Percentiles rank a stretch among this genome's conserved stretches.
These are phyloP conservation scores for Thalassoma bifasciatum DNA, from an alignment of 2,113 vertebrate species.

Conservation along the genomic window DNA sequence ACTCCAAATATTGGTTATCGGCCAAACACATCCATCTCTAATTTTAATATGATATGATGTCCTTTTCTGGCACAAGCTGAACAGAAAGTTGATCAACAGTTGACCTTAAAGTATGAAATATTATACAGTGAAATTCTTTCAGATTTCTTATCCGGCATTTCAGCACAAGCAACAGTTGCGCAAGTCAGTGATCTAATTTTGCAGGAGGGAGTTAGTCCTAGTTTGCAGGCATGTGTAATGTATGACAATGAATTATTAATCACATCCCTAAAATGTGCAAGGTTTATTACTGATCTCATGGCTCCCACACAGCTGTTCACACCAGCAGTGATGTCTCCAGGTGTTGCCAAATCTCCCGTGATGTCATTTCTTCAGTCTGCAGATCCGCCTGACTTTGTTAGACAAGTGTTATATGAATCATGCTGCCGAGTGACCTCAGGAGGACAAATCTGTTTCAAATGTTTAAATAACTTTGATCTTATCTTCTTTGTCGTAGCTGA, in stretches of 20 bases:
- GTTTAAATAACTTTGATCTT: conserved; percentile 20
- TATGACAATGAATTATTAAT: conserved; percentile 25
- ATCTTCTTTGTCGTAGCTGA: conserved; percentile 25
- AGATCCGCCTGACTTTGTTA: conserved; percentile 22
- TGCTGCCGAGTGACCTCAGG: background rate
- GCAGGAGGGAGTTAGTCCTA: background rate
- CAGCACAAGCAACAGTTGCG: background rate
- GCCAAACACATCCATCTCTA: too few relatives aligned
- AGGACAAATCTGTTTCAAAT: conserved; percentile 19
- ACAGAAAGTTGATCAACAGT: background rate
- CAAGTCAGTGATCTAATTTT: background rate
- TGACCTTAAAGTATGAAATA: background rate
- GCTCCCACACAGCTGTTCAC: conserved; percentile 1
- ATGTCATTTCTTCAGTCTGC: conserved; percentile 45
- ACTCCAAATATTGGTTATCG: too few relatives aligned
- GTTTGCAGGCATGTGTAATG: conserved; percentile 26
- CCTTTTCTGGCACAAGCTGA: too few relatives aligned
- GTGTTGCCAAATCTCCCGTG: conserved; percentile 60
- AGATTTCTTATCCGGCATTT: background rate
- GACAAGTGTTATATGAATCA: conserved; percentile 19
- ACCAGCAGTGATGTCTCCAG: conserved; percentile 35
- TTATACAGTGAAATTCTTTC: background rate
- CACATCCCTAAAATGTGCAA: conserved; percentile 8
- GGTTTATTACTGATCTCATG: background rate
- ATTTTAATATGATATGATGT: too few relatives aligned